Base-by-base conservation (phyloP, 2,113 vertebrate genomes). In the Neotragus pygmaeus region DNA sequence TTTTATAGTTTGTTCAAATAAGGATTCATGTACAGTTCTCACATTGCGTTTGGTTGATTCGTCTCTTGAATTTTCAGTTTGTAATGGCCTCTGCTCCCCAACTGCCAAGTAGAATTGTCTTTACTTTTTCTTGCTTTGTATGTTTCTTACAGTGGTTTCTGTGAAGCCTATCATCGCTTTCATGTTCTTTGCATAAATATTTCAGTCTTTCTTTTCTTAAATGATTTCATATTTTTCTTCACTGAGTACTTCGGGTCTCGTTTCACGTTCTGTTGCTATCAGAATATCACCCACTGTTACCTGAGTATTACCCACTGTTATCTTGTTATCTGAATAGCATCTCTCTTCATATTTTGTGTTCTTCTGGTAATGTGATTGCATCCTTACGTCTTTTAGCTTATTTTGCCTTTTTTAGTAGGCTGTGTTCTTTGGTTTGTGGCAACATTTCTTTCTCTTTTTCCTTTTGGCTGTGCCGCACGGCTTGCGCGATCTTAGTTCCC, bases 101-200 rank as follows among this genome's bases (percentile, higher is more conserved):
- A 0, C 28, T 87, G 73, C 14, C 39, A 7, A 33, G 66, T 78
- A 58, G 43, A 36, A 28, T 51, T 94, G 49, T 83, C 47, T 45
- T 83, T 19, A 53, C 49, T 51, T 70, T 85, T 70, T 66, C 57
- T 84, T 80, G 25, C 85, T 51, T 25, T 53, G 2, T 70, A 3
- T 95, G 12, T 92, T 94, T 85, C 25, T 97, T 86, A 33, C 30
- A 80, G 7, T 53, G 55, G 51, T 90, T 60, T 90, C n/a, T 97
- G 5, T 87, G 17, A 43, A 30, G 57, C 58, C 64, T 78, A 0
- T 66, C 66, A 84, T 64, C 47, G 45, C 47, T 87, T 93, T 82
- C 87, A 51, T 77, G 60, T 36, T 87, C 7, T 55, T 82, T 82
- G 15, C 47, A 19, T 91, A 66, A 77, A 58, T 77, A 28, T 88